Evolutionary conservation across 2,888 invertebrate genomes (phyloP), one percentile per base, ranked within the genome.

Genomic region (Pseudococcus jackbeardsleyi): DNA sequence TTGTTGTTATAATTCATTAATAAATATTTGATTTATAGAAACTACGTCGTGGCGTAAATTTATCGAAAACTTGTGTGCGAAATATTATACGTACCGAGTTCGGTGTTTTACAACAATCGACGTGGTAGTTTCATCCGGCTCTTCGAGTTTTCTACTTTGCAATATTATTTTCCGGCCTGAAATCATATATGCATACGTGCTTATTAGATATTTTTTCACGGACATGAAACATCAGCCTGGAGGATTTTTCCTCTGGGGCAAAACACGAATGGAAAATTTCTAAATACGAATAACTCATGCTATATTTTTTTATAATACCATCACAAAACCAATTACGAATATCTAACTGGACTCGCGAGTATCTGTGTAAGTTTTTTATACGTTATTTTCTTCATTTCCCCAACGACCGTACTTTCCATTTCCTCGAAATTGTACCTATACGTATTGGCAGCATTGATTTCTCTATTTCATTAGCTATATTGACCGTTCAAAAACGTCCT

Each of bases 21-120:
- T 72, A 72, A 72, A 72, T 72, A 26, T 33, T 72, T 72, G 68
- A 72, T 72, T 72, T 72, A 72, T 33, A 11, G 33, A 12, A 72
- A 4, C 12, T 33, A 33, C 46, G 26, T 33, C 26, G 26, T 33
- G 1, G 26, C 26, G 26, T 3, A 33, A 33, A 33, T 33, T 46
- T 46, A 54, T 17, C 54, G 15, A 54, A 54, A 54, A 8, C 15
- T 5, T 15, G 17, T 46, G 15, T 15, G 54, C 54, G 5, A 54
- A 17, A 54, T 15, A 17, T 15, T 50, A 50, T 50, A 46, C 46
- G 46, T 72, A 72, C 68, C 68, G 12, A 22, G 68, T 72, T 72
- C 33, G 22, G 68, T 72, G 33, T 72, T 72, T 72, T 12, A 72
- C 22, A 72, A 72, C 33, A 72, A 72, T 72, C 68, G 68, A 33